A percentile compares a stretch with the other conserved stretches of the same genome.
phyloP scores from a whole-genome alignment of 2,113 vertebrate species.

The Passer domesticus region DNA sequence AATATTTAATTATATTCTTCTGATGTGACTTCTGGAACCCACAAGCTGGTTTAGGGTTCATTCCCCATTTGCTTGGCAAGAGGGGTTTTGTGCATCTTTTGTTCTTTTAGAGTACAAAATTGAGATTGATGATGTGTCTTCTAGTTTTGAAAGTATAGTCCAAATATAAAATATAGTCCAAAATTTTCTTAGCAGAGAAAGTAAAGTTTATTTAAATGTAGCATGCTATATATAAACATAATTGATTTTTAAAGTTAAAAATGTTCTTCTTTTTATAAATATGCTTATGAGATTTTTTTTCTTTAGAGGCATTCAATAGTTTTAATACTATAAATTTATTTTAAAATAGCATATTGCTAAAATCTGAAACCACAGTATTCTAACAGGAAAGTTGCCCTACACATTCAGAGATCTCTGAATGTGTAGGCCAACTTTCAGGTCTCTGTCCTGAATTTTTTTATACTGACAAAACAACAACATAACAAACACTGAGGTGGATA shows the following conservation, averaged over 20 bases:
- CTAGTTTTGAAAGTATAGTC: neutral
- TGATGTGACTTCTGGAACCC: neutral
- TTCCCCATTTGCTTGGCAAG: neutral
- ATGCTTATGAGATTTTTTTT: neutral
- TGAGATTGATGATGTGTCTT: neutral
- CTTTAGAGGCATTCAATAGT: conserved; percentile 6
- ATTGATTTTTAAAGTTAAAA: conserved; percentile 31
- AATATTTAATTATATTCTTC: neutral
- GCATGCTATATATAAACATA: conserved; percentile 61
- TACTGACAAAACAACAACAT: neutral
- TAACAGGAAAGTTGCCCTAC: neutral
- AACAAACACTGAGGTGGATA: conserved; percentile 8
- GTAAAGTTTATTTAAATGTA: conserved; percentile 67
- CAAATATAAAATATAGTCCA: neutral
- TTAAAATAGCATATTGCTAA: conserved; percentile 46
- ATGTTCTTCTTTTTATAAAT: conserved; percentile 27
- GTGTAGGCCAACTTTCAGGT: no score
- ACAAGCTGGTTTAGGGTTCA: neutral
- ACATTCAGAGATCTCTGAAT: neutral
- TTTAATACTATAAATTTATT: neutral
- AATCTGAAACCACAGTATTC: conserved; percentile 23
- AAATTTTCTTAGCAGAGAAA: conserved; percentile 26
- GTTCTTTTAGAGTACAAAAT: neutral
- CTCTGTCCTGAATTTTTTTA: neutral
- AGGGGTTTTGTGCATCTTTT: neutral